Evolutionary conservation across 2,888 invertebrate genomes (phyloP), one percentile per base, ranked within the genome.

Genomic region (Lithosia quadra): DNA sequence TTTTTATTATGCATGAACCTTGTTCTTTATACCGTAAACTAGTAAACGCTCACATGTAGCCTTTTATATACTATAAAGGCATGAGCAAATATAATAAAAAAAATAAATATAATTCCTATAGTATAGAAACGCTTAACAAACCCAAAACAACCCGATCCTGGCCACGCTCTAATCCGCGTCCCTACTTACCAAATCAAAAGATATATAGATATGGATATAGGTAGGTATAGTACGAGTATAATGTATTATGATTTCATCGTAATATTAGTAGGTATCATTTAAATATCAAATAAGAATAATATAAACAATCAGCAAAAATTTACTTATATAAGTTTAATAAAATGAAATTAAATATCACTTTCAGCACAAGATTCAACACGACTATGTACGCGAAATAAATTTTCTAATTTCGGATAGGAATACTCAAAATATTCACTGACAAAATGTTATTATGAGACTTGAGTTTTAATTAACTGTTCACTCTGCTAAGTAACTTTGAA

Each of bases 1-100:
- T n/a, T 49, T n/a, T n/a, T 79, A 73, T 75, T 75, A 77, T 74
- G 72, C 58, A 79, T 66, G 69, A 59, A 79, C 53, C 36, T 34
- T 21, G 60, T 69, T 24, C 63, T 15, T 70, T 49, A 49, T n/a
- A 49, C n/a, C 18, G 49, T 49, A 49, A 49, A 49, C 18, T n/a
- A n/a, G 49, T n/a, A 18, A 49, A 49, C 9, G 49, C 18, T 49
- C 3, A 5, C 8, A n/a, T 8, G n/a, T n/a, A n/a, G n/a, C n/a
- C n/a, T n/a, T n/a, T 18, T 49, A n/a, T n/a, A 49, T 8, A n/a
- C 18, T 18, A 43, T 18, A 18, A 18, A 43, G n/a, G 49, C 2
- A 18, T 49, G 7, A 49, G 49, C 18, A 49, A 49, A 18, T 9
- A n/a, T n/a, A 43, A 36, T 5, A 5, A 5, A 5, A 49, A 18